phyloP scores from a whole-genome alignment of 2,797 vertebrate species.

The Nannoperca australis region DNA sequence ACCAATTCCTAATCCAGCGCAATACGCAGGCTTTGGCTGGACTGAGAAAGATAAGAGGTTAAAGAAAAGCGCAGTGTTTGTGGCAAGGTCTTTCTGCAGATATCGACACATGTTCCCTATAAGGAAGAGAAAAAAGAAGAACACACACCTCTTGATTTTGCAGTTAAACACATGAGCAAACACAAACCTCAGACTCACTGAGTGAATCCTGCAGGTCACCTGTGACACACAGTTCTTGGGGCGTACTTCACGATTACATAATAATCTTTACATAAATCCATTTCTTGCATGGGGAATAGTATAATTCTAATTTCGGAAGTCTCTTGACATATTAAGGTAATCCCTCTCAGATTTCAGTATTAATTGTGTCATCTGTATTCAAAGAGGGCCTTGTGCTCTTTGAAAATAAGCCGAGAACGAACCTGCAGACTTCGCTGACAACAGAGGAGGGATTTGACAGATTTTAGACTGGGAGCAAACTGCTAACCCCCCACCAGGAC shows the following conservation, averaged over 20 bases:
- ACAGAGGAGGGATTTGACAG: conserved; percentile 52
- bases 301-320: conserved; percentile 61
- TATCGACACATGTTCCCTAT: background rate
- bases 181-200: conserved; percentile 1
- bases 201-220: conserved; percentile 46
- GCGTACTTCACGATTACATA: conserved; percentile 40
- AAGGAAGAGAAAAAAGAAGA: background rate
- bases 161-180: conserved; percentile 28
- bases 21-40: background rate
- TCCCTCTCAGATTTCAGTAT: conserved; percentile 68
- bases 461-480: conserved; percentile 48
- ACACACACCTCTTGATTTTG: conserved; percentile 17
- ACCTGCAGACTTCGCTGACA: conserved; percentile 48
- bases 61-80: conserved; percentile 4
- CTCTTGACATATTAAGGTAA: conserved; percentile 73
- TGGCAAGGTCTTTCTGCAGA: background rate
- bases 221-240: conserved; percentile 38
- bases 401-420: conserved; percentile 52
- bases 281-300: conserved; percentile 47
- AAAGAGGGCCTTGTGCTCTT: conserved; percentile 46
- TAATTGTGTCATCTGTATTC: conserved; percentile 78
- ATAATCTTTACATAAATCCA: conserved; percentile 69
- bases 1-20: conserved; percentile 19
- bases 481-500: conserved; percentile 26
- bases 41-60: conserved; percentile 11